A percentile compares a stretch with the other conserved stretches of the same genome.
Evolutionary conservation across 2,113 vertebrate genomes (phyloP).

Genomic region (Turdus rufiventris): DNA sequence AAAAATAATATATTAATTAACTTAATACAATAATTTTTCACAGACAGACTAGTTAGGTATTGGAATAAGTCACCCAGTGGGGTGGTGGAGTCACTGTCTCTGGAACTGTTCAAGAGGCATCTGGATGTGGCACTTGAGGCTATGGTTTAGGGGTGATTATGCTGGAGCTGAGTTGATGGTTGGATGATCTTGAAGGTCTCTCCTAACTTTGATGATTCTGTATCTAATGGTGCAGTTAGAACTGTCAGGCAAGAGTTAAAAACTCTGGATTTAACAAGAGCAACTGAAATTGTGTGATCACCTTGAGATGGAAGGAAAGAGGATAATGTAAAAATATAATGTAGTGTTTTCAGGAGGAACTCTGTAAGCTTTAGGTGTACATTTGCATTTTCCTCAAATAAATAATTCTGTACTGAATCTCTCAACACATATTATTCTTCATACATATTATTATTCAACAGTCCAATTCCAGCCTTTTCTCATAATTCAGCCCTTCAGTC

Average conservation of each 20-base stretch:
- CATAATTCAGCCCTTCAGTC: neutral
- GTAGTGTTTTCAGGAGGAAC: neutral
- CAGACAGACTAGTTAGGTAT: neutral
- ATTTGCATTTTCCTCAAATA: neutral
- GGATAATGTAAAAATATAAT: neutral
- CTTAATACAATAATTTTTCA: neutral
- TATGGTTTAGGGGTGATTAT: neutral
- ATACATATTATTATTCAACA: neutral
- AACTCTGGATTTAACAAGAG: neutral
- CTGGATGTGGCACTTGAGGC: neutral
- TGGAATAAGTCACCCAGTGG: neutral
- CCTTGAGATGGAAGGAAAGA: neutral
- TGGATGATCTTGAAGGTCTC: neutral
- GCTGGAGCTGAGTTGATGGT: neutral
- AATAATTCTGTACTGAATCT: neutral
- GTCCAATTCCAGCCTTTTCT: neutral
- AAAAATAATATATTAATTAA: neutral
- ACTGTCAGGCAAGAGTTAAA: neutral
- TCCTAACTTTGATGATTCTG: neutral
- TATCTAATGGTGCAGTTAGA: neutral
- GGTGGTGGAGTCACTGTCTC: neutral
- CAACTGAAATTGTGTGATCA: neutral
- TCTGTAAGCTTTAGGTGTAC: neutral
- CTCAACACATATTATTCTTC: neutral
- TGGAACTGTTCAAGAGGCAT: neutral